Conservation (phyloP, 2,113 vertebrate species). For the Saccopteryx bilineata region DNA sequence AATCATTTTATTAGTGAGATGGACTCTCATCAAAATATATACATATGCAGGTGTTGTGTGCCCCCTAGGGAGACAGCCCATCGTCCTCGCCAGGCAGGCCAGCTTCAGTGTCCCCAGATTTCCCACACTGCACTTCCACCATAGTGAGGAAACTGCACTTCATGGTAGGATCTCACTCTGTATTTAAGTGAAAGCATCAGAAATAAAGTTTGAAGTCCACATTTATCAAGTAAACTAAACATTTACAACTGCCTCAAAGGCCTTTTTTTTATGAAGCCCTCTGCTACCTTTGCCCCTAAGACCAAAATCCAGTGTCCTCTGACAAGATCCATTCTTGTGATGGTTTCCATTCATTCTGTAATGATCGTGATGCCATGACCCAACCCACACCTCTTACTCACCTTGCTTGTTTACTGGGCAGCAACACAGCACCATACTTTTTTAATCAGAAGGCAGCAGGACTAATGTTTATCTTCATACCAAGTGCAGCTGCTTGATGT, state of each 20-base stretch:
- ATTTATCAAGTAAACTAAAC: background rate
- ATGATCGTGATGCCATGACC: background rate
- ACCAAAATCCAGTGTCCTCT: background rate
- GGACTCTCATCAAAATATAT: background rate
- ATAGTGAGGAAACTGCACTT: no score
- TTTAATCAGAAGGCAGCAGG: background rate
- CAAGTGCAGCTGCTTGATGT: rapidly evolving
- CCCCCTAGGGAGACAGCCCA: background rate
- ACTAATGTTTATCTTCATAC: background rate
- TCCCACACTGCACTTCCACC: rapidly evolving
- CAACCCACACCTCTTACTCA: background rate
- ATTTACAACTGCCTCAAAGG: background rate
- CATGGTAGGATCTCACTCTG: rapidly evolving
- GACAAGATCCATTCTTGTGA: background rate
- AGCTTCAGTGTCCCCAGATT: background rate
- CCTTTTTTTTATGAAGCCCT: background rate
- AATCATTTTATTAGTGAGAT: conserved; percentile 38
- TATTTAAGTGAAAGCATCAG: background rate
- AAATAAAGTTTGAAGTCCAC: background rate
- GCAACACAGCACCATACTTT: rapidly evolving
- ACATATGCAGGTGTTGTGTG: background rate
- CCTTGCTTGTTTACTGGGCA: background rate
- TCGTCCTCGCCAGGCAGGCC: background rate
- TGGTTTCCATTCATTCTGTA: background rate
- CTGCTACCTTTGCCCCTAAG: background rate